Evolutionary conservation across 2,888 invertebrate species (phyloP).

Genomic region (Melinopterus prodromus): DNA sequence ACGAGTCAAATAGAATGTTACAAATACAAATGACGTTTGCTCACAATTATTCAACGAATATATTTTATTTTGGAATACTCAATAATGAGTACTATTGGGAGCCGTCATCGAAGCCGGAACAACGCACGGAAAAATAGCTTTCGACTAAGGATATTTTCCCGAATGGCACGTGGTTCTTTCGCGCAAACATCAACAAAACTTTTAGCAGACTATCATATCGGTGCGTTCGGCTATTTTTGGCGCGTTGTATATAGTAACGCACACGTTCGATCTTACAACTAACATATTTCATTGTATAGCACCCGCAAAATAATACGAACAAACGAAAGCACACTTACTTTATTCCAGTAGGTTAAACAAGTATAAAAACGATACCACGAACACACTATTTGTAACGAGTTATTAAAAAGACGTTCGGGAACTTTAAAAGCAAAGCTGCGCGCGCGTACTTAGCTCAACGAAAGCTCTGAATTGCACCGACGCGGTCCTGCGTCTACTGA

Average conservation of each 20-base stretch:
- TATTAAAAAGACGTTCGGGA: neutral
- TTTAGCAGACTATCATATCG: neutral
- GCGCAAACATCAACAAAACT: neutral
- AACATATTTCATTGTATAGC: neutral
- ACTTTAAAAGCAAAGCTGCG: neutral
- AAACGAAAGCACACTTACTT: neutral
- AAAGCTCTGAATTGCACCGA: neutral
- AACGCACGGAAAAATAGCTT: neutral
- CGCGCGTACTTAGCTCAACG: neutral
- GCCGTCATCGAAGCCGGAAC: too few species aligned
- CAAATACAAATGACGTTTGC: too few species aligned
- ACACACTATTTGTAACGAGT: neutral
- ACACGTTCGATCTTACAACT: neutral
- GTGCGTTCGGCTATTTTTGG: neutral
- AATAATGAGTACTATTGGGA: too few species aligned
- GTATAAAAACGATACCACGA: neutral
- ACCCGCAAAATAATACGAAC: neutral
- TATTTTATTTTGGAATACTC: too few species aligned
- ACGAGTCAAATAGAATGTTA: too few species aligned
- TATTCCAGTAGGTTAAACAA: neutral
- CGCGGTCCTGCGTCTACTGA: constrained; percentile 6
- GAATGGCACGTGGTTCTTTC: neutral
- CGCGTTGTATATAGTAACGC: neutral
- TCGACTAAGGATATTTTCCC: neutral
- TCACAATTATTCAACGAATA: too few species aligned